A percentile compares a stretch with the other conserved stretches of the same genome.
phyloP scores from a whole-genome alignment of 2,888 invertebrate genomes.

The Omphaloscelis lunosa region DNA sequence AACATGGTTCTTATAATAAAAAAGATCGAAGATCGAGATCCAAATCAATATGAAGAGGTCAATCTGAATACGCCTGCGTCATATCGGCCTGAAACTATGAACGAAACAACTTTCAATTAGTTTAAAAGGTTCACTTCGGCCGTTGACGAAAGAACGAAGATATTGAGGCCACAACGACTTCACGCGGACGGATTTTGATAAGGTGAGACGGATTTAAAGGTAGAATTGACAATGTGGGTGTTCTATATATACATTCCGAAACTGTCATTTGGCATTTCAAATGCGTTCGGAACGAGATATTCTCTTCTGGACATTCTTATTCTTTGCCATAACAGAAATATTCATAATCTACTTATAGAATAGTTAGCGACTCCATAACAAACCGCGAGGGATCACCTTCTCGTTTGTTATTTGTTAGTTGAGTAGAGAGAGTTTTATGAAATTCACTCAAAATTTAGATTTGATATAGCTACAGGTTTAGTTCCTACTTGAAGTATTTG shows the following conservation, averaged over 20 bases:
- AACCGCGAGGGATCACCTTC: conserved; percentile 5
- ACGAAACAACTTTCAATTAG: background rate
- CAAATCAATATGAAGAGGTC: background rate
- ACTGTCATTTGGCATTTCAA: background rate
- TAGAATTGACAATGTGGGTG: background rate
- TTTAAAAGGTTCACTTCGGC: background rate
- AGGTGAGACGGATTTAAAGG: background rate
- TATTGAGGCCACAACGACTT: background rate
- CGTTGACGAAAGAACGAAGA: background rate
- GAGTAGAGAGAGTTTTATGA: background rate
- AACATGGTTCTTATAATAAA: background rate
- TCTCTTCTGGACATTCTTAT: background rate
- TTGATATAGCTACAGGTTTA: background rate
- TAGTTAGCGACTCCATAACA: conserved; percentile 31
- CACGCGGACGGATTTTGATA: background rate
- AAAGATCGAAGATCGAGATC: background rate
- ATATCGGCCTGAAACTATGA: background rate
- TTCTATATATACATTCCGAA: background rate
- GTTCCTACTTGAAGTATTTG: background rate
- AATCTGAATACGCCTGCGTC: too few relatives aligned
- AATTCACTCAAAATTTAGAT: background rate
- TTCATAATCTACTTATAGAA: conserved; percentile 31
- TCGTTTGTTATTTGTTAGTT: conserved; percentile 25
- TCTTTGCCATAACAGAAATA: conserved; percentile 24
- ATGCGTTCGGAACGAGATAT: background rate